Conservation (phyloP, 1,140 invertebrate species). For the Drosophila ambigua region DNA sequence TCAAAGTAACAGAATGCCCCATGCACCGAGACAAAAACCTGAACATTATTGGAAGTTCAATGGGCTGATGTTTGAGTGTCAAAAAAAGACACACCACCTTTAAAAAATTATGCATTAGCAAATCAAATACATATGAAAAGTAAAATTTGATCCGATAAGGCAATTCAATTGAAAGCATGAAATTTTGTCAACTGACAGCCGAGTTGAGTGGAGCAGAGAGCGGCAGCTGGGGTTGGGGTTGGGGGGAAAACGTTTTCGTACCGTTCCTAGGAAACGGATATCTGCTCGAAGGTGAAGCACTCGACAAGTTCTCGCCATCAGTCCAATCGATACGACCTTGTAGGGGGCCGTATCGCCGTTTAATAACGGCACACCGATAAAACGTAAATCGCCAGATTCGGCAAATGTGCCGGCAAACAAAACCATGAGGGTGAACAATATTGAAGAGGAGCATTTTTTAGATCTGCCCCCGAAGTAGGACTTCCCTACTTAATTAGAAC, state of each 20-base stretch:
- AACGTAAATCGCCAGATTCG: too few relatives aligned
- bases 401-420: too few relatives aligned
- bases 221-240: constrained; percentile 4
- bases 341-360: constrained; percentile 11
- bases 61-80: background rate
- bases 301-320: constrained; percentile 5
- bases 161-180: constrained; percentile 54
- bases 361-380: too few relatives aligned
- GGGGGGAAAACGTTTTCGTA: constrained; percentile 42
- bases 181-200: constrained; percentile 47
- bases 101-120: background rate
- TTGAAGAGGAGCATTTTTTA: too few relatives aligned
- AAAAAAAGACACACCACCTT: background rate
- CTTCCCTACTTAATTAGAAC: too few relatives aligned
- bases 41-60: background rate
- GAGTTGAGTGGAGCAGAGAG: too few relatives aligned
- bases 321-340: constrained; percentile 46
- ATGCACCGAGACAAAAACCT: constrained; percentile 20
- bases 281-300: constrained; percentile 34
- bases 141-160: constrained; percentile 49
- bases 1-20: constrained; percentile 13
- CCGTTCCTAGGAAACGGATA: constrained; percentile 51
- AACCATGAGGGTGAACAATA: too few relatives aligned
- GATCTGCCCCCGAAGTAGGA: too few relatives aligned
- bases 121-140: constrained; percentile 7